Conservation (phyloP, 2,888 invertebrate species). For the Ariolimax columbianus region DNA sequence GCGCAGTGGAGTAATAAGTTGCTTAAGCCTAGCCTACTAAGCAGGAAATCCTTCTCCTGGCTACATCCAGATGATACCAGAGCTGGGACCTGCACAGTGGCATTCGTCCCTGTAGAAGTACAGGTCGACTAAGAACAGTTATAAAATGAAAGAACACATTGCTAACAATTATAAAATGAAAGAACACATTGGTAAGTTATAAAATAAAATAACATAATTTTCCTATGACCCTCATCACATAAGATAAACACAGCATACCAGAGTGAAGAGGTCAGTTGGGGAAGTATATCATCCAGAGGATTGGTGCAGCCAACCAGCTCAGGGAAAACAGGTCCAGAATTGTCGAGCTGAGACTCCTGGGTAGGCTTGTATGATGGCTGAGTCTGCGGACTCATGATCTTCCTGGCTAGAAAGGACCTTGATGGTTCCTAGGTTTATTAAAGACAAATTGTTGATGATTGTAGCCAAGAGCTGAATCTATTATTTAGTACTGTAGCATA, state of each 20-base stretch:
- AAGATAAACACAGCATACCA: constrained; percentile 61
- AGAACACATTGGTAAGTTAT: no score
- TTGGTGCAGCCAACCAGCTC: constrained; percentile 66
- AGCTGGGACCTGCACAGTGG: no score
- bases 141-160: no score
- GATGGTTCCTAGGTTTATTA: neutral
- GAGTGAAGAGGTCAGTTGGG: constrained; percentile 73
- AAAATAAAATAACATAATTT: neutral
- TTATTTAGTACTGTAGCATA: neutral
- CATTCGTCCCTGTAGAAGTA: no score
- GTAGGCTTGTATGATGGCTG: constrained; percentile 64
- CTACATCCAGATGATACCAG: no score
- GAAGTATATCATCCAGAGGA: constrained; percentile 69
- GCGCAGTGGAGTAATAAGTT: no score
- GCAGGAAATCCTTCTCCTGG: no score
- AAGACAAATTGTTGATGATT: neutral
- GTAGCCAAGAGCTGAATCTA: neutral
- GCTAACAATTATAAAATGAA: neutral
- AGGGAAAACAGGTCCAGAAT: constrained; percentile 69
- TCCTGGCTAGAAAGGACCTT: constrained; percentile 1
- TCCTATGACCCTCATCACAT: neutral
- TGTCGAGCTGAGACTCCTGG: constrained; percentile 72
- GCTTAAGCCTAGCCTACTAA: no score
- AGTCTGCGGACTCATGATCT: constrained; percentile 11
- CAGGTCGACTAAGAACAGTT: no score